Conservation (phyloP, 2,888 invertebrate genomes). For the Euphydryas editha region DNA sequence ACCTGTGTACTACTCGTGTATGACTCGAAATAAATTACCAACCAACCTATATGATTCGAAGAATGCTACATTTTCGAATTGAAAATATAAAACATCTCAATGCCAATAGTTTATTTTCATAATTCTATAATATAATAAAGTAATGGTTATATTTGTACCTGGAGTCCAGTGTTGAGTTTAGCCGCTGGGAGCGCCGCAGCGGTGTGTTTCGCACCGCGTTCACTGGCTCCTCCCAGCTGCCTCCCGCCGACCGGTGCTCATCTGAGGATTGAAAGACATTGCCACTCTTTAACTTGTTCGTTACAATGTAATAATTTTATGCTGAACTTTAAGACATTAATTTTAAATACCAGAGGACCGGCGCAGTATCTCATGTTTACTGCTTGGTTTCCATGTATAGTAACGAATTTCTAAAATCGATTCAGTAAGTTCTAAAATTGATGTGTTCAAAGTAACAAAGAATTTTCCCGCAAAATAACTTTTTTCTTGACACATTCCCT, state of each 20-base stretch:
- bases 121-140: neutral
- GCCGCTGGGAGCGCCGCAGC: slow-evolving; percentile 78
- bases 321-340: neutral
- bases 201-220: slow-evolving; percentile 77
- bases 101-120: too few species aligned
- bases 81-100: too few species aligned
- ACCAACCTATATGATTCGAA: neutral
- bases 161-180: slow-evolving; percentile 80
- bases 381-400: too few species aligned
- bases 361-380: too few species aligned
- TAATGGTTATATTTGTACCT: slow-evolving; percentile 53
- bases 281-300: slow-evolving; percentile 16
- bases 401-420: too few species aligned
- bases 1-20: too few species aligned
- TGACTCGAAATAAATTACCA: too few species aligned
- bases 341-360: neutral
- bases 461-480: too few species aligned
- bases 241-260: slow-evolving; percentile 90
- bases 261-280: slow-evolving; percentile 78
- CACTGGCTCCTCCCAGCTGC: slow-evolving; percentile 90
- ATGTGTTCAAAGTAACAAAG: too few species aligned
- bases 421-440: too few species aligned
- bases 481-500: too few species aligned
- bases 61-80: neutral
- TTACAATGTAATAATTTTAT: neutral